Evolutionary conservation across 2,113 vertebrate species (phyloP), one percentile per base, ranked within the genome.

Genomic region (Coryphaenoides rupestris): DNA sequence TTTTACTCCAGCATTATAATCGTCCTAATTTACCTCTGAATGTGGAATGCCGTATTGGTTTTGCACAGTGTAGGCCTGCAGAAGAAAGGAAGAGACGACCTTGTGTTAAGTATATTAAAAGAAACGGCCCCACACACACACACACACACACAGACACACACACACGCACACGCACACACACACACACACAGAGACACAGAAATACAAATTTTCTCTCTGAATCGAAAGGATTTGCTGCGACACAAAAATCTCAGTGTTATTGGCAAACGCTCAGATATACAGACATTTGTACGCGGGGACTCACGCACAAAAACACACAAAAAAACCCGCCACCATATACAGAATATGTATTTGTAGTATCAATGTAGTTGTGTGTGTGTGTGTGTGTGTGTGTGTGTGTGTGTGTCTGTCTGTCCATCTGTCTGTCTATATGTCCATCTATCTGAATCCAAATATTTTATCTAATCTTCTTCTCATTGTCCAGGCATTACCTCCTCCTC

Each of bases 1-100:
- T 65, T 73, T 17, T 14, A 13, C 19, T n/a, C n/a, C n/a, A n/a
- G n/a, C n/a, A n/a, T n/a, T n/a, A n/a, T n/a, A n/a, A n/a, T n/a
- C n/a, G n/a, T n/a, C n/a, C n/a, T n/a, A n/a, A n/a, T n/a, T 86
- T 89, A 98, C 96, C 93, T 98, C 96, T 13, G 96, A 90, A 7
- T 96, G 94, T 88, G 93, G 93, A 87, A 97, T 93, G 69, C 94
- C 92, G 66, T 95, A 98, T 84, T 96, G 95, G 77, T 95, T 93
- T 84, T 95, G 96, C 87, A 97, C 89, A 76, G 94, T 89, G 85
- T 96, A 98, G 74, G 95, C 95, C 95, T 98, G 83, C 45, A 84
- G 78, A 58, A 85, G 55, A 86, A 69, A n/a, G 28, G 28, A 33
- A 33, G 5, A 33, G 28, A 33, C 5, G 10, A 33, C 28, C 28